phyloP scores from a whole-genome alignment of 2,797 vertebrate genomes.

The Parotocinclus haroldoi region DNA sequence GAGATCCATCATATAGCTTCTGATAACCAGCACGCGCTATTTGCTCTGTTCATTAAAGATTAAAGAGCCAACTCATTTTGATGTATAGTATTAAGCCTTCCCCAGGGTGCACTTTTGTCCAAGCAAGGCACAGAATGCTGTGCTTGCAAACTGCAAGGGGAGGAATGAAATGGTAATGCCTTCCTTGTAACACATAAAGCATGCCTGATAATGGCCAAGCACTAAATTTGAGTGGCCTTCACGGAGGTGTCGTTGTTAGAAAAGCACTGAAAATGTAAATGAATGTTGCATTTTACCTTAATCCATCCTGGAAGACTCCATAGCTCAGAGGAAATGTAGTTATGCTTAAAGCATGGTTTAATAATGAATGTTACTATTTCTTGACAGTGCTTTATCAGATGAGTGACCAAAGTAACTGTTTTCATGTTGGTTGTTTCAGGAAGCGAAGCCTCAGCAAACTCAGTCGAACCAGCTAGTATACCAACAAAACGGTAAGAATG shows the following conservation, averaged over 20 bases:
- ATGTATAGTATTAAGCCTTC: conserved; percentile 33
- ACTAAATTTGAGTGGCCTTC: background rate
- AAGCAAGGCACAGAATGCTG: conserved; percentile 13
- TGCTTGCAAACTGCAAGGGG: background rate
- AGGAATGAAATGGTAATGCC: conserved; percentile 7
- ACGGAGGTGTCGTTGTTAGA: background rate
- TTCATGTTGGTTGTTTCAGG: conserved; percentile 41
- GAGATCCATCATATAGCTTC: conserved; percentile 12
- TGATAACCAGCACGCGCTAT: conserved; percentile 8
- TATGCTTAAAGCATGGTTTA: too few species aligned
- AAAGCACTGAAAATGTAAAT: conserved; percentile 4
- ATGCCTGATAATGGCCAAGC: background rate
- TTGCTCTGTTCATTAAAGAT: conserved; percentile 24
- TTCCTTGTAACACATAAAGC: background rate
- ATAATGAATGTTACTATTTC: too few species aligned
- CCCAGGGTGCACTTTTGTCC: conserved; percentile 19
- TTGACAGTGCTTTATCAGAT: too few species aligned
- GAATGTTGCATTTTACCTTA: background rate
- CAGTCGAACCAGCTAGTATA: conserved; percentile 82
- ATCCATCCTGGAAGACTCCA: too few species aligned
- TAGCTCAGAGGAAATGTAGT: too few species aligned
- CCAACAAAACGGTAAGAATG: conserved; percentile 89
- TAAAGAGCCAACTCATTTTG: conserved; percentile 8
- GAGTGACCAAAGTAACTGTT: background rate
- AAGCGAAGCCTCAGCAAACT: conserved; percentile 66